Conservation (phyloP, 2,888 invertebrate genomes). For the Drosophila longiperda region DNA sequence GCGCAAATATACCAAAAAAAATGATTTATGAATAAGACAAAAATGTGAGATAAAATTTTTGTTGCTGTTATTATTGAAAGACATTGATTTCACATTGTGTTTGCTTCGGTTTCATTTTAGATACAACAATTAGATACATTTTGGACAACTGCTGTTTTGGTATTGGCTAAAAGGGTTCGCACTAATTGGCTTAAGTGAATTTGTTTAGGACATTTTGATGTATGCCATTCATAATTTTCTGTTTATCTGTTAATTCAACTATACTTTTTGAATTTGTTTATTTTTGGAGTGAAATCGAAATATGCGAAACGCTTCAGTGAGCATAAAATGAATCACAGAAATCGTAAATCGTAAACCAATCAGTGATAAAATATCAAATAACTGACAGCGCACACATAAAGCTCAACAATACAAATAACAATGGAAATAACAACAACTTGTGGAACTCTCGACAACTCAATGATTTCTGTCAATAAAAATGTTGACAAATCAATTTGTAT, state of each 20-base stretch:
- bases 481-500: constrained; percentile 58
- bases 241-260: neutral
- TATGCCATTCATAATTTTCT: constrained; percentile 4
- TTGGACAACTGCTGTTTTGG: constrained; percentile 48
- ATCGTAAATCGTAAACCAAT: constrained; percentile 57
- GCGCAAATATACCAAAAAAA: constrained; percentile 57
- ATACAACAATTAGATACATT: constrained; percentile 47
- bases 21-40: constrained; percentile 70
- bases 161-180: constrained; percentile 38
- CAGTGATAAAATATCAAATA: constrained; percentile 67
- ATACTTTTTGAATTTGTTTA: neutral
- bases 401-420: constrained; percentile 14
- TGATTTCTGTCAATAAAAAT: constrained; percentile 71
- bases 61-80: constrained; percentile 10
- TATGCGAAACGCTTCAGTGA: constrained; percentile 5
- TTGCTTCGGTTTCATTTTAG: neutral
- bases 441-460: constrained; percentile 35
- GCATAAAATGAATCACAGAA: constrained; percentile 36
- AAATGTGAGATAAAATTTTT: neutral
- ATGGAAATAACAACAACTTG: constrained; percentile 21
- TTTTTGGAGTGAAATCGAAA: constrained; percentile 14
- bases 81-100: constrained; percentile 63
- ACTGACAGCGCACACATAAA: constrained; percentile 59
- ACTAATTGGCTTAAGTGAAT: constrained; percentile 21
- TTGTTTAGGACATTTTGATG: constrained; percentile 7